A percentile compares a stretch with the other conserved stretches of the same genome.
Evolutionary conservation across 2,888 invertebrate genomes (phyloP).

Genomic region (Melanostoma mellinum): DNA sequence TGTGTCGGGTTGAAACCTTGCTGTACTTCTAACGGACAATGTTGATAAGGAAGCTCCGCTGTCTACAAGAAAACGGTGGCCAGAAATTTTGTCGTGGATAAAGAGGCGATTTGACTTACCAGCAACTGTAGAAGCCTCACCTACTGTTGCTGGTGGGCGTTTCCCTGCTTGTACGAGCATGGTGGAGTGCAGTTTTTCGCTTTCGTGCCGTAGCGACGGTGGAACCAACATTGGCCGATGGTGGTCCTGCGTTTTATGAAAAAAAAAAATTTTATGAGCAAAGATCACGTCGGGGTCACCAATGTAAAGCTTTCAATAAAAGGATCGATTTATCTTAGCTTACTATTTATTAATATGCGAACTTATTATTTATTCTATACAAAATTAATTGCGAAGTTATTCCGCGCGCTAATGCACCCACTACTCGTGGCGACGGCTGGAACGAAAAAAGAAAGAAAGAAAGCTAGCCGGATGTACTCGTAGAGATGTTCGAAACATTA

Average conservation of each 20-base stretch:
- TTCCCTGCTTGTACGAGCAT: constrained; percentile 16
- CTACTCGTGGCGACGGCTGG: too few species aligned
- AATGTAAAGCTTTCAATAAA: too few species aligned
- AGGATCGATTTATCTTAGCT: too few species aligned
- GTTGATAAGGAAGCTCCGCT: constrained; percentile 23
- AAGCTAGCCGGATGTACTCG: too few species aligned
- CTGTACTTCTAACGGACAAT: constrained; percentile 21
- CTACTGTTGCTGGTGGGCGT: constrained; percentile 19
- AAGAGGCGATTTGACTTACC: constrained; percentile 24
- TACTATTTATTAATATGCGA: too few species aligned
- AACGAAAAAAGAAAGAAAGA: too few species aligned
- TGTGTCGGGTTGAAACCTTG: constrained; percentile 9
- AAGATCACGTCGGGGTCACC: too few species aligned
- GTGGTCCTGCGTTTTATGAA: constrained; percentile 14
- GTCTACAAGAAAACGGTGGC: constrained; percentile 40
- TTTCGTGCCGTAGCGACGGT: constrained; percentile 19
- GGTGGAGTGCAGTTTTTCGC: constrained; percentile 17
- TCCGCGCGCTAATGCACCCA: too few species aligned
- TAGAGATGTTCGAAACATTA: too few species aligned
- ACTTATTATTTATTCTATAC: too few species aligned
- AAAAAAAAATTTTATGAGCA: too few species aligned
- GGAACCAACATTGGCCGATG: constrained; percentile 23
- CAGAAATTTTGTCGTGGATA: constrained; percentile 26
- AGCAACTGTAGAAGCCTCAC: constrained; percentile 27
- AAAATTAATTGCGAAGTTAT: too few species aligned